A percentile compares a stretch with the other conserved stretches of the same genome.
phyloP scores from a whole-genome alignment of 1,140 invertebrate species.

The Danaus plexippus region DNA sequence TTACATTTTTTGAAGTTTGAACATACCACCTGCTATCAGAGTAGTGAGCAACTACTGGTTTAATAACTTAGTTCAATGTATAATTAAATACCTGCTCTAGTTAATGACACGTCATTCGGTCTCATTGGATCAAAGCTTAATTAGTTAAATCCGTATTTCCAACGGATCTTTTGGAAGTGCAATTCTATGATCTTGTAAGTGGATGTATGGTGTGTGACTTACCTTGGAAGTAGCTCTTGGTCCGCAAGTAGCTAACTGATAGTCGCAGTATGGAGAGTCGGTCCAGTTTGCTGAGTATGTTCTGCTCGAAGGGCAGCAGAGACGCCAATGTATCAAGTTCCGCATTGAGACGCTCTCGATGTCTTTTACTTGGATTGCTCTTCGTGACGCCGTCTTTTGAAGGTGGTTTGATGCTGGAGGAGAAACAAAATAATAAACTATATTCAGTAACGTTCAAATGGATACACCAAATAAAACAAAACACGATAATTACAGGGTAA shows the following conservation, averaged over 20 bases:
- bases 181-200: neutral
- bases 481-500: conserved; percentile 1
- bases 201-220: conserved; percentile 47
- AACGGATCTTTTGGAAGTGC: no score
- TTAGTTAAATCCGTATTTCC: no score
- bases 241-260: conserved; percentile 97
- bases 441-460: neutral
- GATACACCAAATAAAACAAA: conserved; percentile 1
- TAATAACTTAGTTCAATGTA: no score
- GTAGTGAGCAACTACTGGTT: no score
- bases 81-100: no score
- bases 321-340: conserved; percentile 98
- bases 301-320: conserved; percentile 97
- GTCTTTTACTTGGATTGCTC: conserved; percentile 98
- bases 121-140: no score
- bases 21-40: no score
- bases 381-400: conserved; percentile 98
- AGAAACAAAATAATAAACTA: conserved; percentile 6
- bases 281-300: conserved; percentile 98
- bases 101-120: no score
- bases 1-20: no score
- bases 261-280: conserved; percentile 96
- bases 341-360: conserved; percentile 96
- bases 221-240: conserved; percentile 99
- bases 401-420: conserved; percentile 91